phyloP scores from a whole-genome alignment of 2,888 invertebrate species.

The Tubiluchus corallicola region DNA sequence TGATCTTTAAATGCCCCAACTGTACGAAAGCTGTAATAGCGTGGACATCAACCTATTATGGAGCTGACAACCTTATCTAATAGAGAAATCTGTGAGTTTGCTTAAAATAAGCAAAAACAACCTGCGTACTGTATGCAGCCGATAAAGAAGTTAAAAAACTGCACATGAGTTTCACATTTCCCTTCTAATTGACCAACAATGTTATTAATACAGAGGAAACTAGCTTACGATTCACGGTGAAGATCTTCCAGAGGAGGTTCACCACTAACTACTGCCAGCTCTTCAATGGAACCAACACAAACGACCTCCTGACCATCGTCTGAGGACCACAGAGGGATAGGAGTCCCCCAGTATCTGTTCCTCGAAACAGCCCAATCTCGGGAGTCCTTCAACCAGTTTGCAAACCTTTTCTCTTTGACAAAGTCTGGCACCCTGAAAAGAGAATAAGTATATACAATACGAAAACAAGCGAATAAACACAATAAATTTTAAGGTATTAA shows the following conservation, averaged over 20 bases:
- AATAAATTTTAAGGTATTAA: not conserved
- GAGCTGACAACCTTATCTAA: too few relatives aligned
- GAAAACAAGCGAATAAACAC: too few relatives aligned
- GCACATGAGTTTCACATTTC: too few relatives aligned
- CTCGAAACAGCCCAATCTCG: conserved; percentile 95
- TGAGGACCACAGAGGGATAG: conserved; percentile 92
- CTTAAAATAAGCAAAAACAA: too few relatives aligned
- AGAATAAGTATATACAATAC: not conserved
- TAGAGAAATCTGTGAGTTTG: too few relatives aligned
- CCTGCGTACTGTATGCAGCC: too few relatives aligned
- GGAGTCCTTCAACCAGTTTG: conserved; percentile 92
- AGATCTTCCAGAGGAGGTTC: conserved; percentile 56
- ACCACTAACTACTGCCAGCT: conserved; percentile 66
- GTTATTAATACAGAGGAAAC: too few relatives aligned
- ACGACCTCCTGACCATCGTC: conserved; percentile 55
- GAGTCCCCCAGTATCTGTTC: conserved; percentile 98
- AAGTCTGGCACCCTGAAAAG: conserved; percentile 64
- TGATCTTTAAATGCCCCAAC: too few relatives aligned
- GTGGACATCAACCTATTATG: too few relatives aligned
- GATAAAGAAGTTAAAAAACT: too few relatives aligned
- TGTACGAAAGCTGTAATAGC: too few relatives aligned
- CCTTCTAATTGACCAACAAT: too few relatives aligned
- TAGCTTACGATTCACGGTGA: conserved; percentile 65
- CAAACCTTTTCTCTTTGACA: conserved; percentile 93
- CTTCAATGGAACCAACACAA: conserved; percentile 79